Percentiles rank a stretch among this genome's conserved stretches.
phyloP scores from a whole-genome alignment of 2,888 invertebrate genomes.

The Chromoteleia sp. region DNA sequence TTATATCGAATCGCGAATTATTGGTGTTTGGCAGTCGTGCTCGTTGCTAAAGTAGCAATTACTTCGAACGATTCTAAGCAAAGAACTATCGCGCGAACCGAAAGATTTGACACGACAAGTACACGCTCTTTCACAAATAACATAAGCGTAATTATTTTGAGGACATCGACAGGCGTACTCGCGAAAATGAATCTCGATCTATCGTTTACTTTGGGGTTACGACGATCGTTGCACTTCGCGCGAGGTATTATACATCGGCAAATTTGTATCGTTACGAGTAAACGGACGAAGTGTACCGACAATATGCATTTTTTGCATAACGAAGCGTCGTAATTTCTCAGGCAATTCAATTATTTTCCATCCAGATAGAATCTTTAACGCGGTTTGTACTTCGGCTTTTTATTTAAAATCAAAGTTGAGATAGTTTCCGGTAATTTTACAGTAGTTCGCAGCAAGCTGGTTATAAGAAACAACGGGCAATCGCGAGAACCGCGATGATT shows the following conservation, averaged over 20 bases:
- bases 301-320: neutral
- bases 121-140: neutral
- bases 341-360: neutral
- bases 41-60: slow-evolving; percentile 30
- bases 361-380: neutral
- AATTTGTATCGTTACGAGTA: no score
- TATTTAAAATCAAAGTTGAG: slow-evolving; percentile 29
- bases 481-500: slow-evolving; percentile 21
- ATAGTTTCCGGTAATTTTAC: slow-evolving; percentile 41
- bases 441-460: slow-evolving; percentile 26
- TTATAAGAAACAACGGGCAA: slow-evolving; percentile 27
- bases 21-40: slow-evolving; percentile 16
- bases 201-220: no score
- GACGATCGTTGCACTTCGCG: no score
- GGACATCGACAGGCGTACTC: no score
- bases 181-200: no score
- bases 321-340: neutral
- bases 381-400: slow-evolving; percentile 9
- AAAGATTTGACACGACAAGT: neutral
- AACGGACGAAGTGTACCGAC: no score
- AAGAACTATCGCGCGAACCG: neutral
- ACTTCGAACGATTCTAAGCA: slow-evolving; percentile 1
- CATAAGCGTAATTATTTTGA: no score
- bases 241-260: no score
- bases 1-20: slow-evolving; percentile 17